Percentiles rank a stretch among this genome's conserved stretches.
phyloP scores from a whole-genome alignment of 2,797 vertebrate species.

The Esox masquinongy region DNA sequence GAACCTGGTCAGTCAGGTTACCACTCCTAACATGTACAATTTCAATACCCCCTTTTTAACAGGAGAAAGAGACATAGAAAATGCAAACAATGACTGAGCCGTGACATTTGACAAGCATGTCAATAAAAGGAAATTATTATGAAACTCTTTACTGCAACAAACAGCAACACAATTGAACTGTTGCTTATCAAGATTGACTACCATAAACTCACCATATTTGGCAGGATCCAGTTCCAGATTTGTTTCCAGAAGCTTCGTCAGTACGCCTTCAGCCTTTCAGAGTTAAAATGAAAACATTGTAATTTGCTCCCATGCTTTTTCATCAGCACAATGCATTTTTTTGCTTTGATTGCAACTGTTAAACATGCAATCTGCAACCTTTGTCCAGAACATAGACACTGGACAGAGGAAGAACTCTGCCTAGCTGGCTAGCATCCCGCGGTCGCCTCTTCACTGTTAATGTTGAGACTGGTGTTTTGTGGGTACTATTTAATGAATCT shows the following conservation, averaged over 20 bases:
- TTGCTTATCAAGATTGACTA: not conserved
- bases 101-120: not conserved
- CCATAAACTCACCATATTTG: not conserved
- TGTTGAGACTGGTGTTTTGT: too few species aligned
- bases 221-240: not conserved
- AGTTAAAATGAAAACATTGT: not conserved
- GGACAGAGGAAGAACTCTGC: too few species aligned
- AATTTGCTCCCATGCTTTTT: too few species aligned
- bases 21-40: not conserved
- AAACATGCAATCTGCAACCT: too few species aligned
- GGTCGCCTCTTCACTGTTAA: too few species aligned
- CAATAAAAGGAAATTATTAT: not conserved
- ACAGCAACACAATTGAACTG: not conserved
- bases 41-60: not conserved
- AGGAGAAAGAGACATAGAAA: not conserved
- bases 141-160: not conserved
- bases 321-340: too few species aligned
- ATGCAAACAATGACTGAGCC: not conserved
- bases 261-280: not conserved
- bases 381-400: too few species aligned
- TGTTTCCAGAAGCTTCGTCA: not conserved
- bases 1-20: constrained; percentile 69
- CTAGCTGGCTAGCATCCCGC: too few species aligned
- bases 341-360: too few species aligned
- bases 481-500: too few species aligned